Evolutionary conservation across 1,140 invertebrate genomes (phyloP).

Genomic region (Caenorhabditis brenneri): DNA sequence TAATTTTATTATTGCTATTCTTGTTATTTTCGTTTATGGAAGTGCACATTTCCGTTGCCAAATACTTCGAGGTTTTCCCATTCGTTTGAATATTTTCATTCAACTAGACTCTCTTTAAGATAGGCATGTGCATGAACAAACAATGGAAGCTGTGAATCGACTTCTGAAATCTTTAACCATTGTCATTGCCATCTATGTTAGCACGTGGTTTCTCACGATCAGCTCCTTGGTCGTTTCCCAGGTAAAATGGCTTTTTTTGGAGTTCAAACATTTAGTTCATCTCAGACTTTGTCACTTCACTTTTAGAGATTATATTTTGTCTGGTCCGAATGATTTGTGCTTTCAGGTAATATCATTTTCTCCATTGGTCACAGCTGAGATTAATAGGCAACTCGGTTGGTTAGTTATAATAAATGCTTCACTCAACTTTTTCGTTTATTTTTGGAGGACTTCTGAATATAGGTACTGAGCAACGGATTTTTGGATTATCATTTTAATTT

Average conservation of each 20-base stretch:
- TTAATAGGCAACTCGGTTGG: conserved; percentile 13
- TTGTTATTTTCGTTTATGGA: conserved; percentile 18
- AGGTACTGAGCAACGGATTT: background rate
- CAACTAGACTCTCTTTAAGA: background rate
- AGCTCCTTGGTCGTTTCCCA: background rate
- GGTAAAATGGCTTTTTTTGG: background rate
- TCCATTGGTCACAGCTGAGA: background rate
- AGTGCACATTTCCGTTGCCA: background rate
- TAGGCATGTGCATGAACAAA: background rate
- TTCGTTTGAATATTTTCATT: background rate
- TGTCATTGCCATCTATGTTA: conserved; percentile 11
- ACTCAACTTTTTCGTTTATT: conserved; percentile 20
- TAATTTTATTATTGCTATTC: conserved; percentile 25
- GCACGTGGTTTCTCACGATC: conserved; percentile 38
- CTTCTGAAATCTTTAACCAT: conserved; percentile 8
- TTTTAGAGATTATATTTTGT: background rate
- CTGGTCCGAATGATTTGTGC: background rate
- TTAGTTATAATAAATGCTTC: conserved; percentile 11
- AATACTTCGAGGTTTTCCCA: background rate
- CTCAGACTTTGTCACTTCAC: background rate
- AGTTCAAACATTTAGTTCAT: background rate
- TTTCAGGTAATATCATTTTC: conserved; percentile 7
- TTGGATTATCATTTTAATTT: background rate
- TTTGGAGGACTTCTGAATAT: conserved; percentile 11
- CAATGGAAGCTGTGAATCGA: conserved; percentile 1